Conservation (phyloP, 2,797 vertebrate species). For the Cirrhinus molitorella region DNA sequence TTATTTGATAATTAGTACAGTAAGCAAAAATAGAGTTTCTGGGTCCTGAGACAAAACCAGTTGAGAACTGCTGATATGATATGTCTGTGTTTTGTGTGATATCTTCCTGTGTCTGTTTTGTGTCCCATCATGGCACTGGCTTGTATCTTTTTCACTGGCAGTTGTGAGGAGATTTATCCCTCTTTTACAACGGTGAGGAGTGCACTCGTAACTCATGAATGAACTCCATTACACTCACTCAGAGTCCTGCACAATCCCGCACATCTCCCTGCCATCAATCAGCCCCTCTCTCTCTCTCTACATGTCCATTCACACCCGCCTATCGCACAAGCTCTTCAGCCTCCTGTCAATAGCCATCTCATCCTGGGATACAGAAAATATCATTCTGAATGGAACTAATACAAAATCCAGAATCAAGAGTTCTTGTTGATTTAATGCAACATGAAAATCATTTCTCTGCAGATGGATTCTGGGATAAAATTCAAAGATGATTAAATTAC, state of each 20-base stretch:
- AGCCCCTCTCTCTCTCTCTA: constrained; percentile 51
- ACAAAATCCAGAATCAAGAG: background rate
- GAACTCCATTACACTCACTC: constrained; percentile 76
- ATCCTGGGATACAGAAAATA: constrained; percentile 30
- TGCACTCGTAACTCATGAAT: constrained; percentile 82
- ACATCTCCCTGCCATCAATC: constrained; percentile 81
- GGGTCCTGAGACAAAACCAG: background rate
- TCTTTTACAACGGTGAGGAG: constrained; percentile 74
- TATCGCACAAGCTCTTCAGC: background rate
- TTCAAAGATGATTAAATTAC: constrained; percentile 21
- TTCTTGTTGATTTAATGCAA: constrained; percentile 43
- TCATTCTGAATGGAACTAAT: constrained; percentile 22
- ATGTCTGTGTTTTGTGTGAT: constrained; percentile 24
- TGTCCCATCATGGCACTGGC: constrained; percentile 70
- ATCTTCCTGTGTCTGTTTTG: constrained; percentile 52
- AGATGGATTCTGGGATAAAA: constrained; percentile 25
- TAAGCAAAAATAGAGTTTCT: background rate
- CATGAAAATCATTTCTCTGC: constrained; percentile 14
- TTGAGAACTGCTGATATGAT: background rate
- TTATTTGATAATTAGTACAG: background rate
- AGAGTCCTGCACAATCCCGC: constrained; percentile 68
- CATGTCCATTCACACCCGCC: constrained; percentile 24
- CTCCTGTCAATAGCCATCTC: constrained; percentile 46
- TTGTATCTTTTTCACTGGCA: constrained; percentile 76
- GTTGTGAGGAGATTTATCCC: constrained; percentile 78